phyloP scores from a whole-genome alignment of 2,888 invertebrate genomes.

The Polymixis lichenea region DNA sequence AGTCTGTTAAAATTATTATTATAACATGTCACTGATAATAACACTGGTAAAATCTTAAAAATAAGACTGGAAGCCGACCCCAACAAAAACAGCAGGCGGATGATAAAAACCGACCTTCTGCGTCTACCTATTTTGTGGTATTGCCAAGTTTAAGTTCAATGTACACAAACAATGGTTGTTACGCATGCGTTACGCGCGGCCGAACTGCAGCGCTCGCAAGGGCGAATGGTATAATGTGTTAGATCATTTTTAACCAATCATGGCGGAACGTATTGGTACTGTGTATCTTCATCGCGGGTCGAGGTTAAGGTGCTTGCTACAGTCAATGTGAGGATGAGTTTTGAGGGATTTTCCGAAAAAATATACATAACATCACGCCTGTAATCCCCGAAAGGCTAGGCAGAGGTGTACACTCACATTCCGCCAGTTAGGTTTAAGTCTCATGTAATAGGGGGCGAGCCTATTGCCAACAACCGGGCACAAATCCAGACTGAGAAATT shows the following conservation, averaged over 20 bases:
- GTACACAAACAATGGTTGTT: constrained; percentile 83
- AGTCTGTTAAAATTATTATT: too few species aligned
- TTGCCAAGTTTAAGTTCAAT: constrained; percentile 79
- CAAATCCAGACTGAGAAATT: neutral
- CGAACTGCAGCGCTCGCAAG: constrained; percentile 59
- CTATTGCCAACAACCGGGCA: neutral
- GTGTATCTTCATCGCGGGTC: constrained; percentile 28
- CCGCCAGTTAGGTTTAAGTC: too few species aligned
- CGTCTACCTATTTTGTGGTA: neutral
- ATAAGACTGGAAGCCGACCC: too few species aligned
- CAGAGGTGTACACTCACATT: neutral
- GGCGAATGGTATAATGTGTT: constrained; percentile 57
- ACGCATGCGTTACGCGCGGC: constrained; percentile 78
- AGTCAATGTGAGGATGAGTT: too few species aligned
- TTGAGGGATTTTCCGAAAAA: neutral
- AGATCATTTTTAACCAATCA: constrained; percentile 50
- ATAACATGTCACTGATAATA: too few species aligned
- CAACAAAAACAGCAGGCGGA: too few species aligned
- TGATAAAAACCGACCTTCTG: neutral
- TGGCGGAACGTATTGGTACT: constrained; percentile 29
- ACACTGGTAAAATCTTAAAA: too few species aligned
- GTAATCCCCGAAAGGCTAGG: neutral
- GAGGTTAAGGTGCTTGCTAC: constrained; percentile 14
- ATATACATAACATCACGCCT: neutral
- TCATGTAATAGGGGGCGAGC: too few species aligned